phyloP scores from a whole-genome alignment of 2,888 invertebrate species.

The Scrobipalpa atriplicella region DNA sequence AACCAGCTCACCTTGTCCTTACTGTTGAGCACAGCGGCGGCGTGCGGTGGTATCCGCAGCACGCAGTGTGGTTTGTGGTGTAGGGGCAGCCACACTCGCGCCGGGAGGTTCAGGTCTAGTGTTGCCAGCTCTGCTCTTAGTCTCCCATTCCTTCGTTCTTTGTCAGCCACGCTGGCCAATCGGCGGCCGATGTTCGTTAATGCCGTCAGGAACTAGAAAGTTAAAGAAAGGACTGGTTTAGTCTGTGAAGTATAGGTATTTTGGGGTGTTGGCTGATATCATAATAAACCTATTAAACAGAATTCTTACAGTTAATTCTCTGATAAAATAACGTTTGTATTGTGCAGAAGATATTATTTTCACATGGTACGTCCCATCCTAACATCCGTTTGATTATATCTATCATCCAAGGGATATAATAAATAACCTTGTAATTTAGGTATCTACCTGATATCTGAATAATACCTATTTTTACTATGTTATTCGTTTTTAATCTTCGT shows the following conservation, averaged over 20 bases:
- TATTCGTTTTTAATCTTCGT: too few species aligned
- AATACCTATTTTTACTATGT: too few species aligned
- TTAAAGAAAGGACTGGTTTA: neutral
- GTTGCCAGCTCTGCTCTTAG: slow-evolving; percentile 96
- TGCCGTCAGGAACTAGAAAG: slow-evolving; percentile 69
- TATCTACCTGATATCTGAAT: too few species aligned
- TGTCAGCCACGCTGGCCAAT: slow-evolving; percentile 70
- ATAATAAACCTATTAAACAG: too few species aligned
- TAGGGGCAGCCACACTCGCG: slow-evolving; percentile 98
- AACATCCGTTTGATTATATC: too few species aligned
- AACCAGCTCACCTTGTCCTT: slow-evolving; percentile 90
- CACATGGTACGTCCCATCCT: too few species aligned
- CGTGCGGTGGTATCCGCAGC: slow-evolving; percentile 97
- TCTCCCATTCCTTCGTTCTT: slow-evolving; percentile 95
- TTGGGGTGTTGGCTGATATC: too few species aligned
- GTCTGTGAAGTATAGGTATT: neutral
- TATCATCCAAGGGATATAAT: too few species aligned
- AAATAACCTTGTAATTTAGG: too few species aligned
- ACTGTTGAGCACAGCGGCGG: slow-evolving; percentile 98
- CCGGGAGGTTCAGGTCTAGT: slow-evolving; percentile 98
- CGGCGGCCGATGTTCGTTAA: slow-evolving; percentile 73
- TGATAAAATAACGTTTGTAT: too few species aligned
- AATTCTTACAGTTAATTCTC: too few species aligned
- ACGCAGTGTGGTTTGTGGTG: slow-evolving; percentile 95
- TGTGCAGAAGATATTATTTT: too few species aligned